A percentile compares a stretch with the other conserved stretches of the same genome.
Evolutionary conservation across 2,888 invertebrate genomes (phyloP).

Genomic region (Phortica magna): DNA sequence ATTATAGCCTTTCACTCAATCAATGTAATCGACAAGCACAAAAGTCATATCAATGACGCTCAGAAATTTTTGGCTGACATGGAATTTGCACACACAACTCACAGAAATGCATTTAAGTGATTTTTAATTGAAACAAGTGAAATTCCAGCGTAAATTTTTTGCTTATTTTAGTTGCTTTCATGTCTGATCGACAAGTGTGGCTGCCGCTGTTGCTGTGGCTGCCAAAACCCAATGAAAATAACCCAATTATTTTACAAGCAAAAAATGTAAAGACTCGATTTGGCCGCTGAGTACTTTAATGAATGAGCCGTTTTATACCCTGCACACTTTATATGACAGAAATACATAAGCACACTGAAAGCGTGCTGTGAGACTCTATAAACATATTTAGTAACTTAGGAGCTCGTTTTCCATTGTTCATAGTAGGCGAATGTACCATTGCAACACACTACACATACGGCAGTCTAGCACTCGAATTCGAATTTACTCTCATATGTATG

Average conservation of each 20-base stretch:
- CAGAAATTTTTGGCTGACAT: conserved; percentile 12
- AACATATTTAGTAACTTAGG: background rate
- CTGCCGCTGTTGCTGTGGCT: background rate
- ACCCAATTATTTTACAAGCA: conserved; percentile 8
- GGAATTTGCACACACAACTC: background rate
- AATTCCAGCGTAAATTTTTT: conserved; percentile 13
- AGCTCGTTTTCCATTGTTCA: too few relatives aligned
- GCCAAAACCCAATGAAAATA: conserved; percentile 2
- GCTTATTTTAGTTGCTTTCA: conserved; percentile 12
- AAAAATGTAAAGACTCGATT: background rate
- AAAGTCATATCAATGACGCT: background rate
- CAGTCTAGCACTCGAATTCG: background rate
- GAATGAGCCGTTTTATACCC: background rate
- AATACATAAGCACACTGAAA: too few relatives aligned
- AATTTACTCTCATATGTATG: too few relatives aligned
- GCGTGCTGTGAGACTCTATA: too few relatives aligned
- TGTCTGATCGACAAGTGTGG: background rate
- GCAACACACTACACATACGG: too few relatives aligned
- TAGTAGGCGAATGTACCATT: too few relatives aligned
- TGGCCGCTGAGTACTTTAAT: background rate
- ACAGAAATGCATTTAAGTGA: conserved; percentile 24
- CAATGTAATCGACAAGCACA: background rate
- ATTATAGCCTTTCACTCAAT: background rate
- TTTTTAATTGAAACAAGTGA: conserved; percentile 32
- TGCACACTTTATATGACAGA: background rate